phyloP scores from a whole-genome alignment of 2,113 vertebrate genomes.

The Dryoscopus gambensis region DNA sequence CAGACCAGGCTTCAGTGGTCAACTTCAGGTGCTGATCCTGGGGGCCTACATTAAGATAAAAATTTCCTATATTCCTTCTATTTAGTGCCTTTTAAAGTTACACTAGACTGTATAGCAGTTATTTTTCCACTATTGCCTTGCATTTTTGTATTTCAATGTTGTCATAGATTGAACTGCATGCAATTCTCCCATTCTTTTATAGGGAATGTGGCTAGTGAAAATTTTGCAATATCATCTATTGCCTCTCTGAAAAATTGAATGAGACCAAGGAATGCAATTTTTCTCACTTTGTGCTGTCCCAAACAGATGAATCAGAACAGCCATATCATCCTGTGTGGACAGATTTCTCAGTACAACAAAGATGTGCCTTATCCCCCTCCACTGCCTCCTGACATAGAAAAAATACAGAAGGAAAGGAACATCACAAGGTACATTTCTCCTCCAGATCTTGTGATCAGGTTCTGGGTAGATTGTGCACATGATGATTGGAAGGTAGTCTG shows the following conservation, averaged over 20 bases:
- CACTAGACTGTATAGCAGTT: background rate
- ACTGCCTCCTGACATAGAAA: constrained; percentile 71
- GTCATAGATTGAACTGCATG: background rate
- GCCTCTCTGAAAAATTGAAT: background rate
- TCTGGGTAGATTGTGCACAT: background rate
- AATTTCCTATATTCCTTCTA: background rate
- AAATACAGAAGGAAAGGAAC: constrained; percentile 72
- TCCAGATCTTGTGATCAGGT: background rate
- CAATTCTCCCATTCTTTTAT: background rate
- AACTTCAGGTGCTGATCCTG: background rate
- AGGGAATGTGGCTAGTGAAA: background rate
- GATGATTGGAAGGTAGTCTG: background rate
- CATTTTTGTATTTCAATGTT: background rate
- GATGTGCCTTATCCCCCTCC: constrained; percentile 93
- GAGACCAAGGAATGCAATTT: background rate
- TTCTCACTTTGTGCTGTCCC: constrained; percentile 5
- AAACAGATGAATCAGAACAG: constrained; percentile 86
- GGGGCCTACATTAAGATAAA: background rate
- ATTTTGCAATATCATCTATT: background rate
- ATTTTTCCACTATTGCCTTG: background rate
- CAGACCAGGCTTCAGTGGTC: background rate
- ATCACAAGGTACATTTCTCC: constrained; percentile 79
- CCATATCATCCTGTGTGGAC: constrained; percentile 91
- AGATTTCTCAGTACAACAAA: constrained; percentile 96
- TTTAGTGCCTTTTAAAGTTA: background rate